Conservation (phyloP, 2,888 invertebrate genomes). For the Nemapogon koenigi region DNA sequence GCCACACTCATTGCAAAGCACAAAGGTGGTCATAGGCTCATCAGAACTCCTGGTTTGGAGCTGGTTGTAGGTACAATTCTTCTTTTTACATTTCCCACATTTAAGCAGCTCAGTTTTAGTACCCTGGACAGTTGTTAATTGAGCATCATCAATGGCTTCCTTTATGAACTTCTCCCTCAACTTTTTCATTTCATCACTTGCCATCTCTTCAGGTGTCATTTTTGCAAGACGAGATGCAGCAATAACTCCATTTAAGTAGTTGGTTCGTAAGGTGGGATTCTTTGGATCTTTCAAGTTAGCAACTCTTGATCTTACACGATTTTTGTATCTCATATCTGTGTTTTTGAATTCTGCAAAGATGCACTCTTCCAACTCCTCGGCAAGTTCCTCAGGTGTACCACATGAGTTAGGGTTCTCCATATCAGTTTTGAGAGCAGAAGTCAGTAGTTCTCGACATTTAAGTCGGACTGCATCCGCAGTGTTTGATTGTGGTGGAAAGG, state of each 20-base stretch:
- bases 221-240: constrained; percentile 83
- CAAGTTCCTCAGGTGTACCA: constrained; percentile 84
- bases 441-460: constrained; percentile 91
- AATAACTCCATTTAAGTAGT: constrained; percentile 89
- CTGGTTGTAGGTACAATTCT: constrained; percentile 98
- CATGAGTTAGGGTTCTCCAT: constrained; percentile 72
- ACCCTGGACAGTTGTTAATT: constrained; percentile 92
- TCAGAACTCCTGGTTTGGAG: constrained; percentile 98
- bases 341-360: constrained; percentile 92
- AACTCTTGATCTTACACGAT: constrained; percentile 92
- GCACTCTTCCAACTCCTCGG: constrained; percentile 89
- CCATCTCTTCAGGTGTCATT: constrained; percentile 99
- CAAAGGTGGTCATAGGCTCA: constrained; percentile 99
- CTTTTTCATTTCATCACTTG: constrained; percentile 96
- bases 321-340: constrained; percentile 96
- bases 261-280: constrained; percentile 91
- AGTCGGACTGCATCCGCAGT: constrained; percentile 86
- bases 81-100: constrained; percentile 96
- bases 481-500: constrained; percentile 71
- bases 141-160: constrained; percentile 98
- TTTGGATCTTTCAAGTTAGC: constrained; percentile 97
- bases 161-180: constrained; percentile 93
- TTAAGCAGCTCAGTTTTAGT: constrained; percentile 96
- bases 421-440: constrained; percentile 79
- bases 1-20: constrained; percentile 96